Percentiles rank a stretch among this genome's conserved stretches.
phyloP scores from a whole-genome alignment of 2,113 vertebrate genomes.

The Protomyctophum bolini region DNA sequence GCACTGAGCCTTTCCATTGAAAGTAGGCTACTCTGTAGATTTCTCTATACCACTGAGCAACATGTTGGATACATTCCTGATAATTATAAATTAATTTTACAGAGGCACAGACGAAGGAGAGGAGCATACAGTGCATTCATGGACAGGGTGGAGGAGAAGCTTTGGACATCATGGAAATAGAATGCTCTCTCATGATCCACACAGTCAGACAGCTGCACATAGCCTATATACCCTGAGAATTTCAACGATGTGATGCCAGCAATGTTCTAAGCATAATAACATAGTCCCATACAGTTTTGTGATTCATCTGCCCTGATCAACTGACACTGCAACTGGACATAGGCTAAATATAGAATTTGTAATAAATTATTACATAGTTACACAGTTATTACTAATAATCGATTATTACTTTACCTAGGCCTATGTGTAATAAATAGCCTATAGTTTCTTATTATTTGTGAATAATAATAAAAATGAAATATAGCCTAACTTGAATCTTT shows the following conservation, averaged over 20 bases:
- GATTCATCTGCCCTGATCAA: slow-evolving; percentile 27
- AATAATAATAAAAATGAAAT: too few relatives aligned
- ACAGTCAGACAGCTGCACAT: slow-evolving; percentile 52
- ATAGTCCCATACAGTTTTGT: slow-evolving; percentile 38
- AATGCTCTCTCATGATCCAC: slow-evolving; percentile 14
- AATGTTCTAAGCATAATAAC: slow-evolving; percentile 39
- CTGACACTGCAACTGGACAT: slow-evolving; percentile 18
- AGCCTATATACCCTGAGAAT: slow-evolving; percentile 11
- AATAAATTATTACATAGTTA: not conserved
- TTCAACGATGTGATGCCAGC: slow-evolving; percentile 41
- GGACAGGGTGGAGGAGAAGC: slow-evolving; percentile 74
- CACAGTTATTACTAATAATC: too few relatives aligned
- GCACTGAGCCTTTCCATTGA: too few relatives aligned
- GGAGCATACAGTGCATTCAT: slow-evolving; percentile 64
- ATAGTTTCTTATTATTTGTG: too few relatives aligned
- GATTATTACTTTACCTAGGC: too few relatives aligned
- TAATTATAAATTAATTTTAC: slow-evolving; percentile 28
- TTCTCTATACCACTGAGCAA: too few relatives aligned
- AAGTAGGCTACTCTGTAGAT: too few relatives aligned
- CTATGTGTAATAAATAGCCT: too few relatives aligned
- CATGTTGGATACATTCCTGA: not conserved
- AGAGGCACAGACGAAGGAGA: slow-evolving; percentile 60
- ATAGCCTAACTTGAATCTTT: too few relatives aligned
- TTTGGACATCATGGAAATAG: slow-evolving; percentile 54
- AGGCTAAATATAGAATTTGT: slow-evolving; percentile 57